A percentile compares a stretch with the other conserved stretches of the same genome.
These are phyloP conservation scores for Probosciger aterrimus DNA, from an alignment of 2,113 vertebrate species.

Conservation along the genomic window DNA sequence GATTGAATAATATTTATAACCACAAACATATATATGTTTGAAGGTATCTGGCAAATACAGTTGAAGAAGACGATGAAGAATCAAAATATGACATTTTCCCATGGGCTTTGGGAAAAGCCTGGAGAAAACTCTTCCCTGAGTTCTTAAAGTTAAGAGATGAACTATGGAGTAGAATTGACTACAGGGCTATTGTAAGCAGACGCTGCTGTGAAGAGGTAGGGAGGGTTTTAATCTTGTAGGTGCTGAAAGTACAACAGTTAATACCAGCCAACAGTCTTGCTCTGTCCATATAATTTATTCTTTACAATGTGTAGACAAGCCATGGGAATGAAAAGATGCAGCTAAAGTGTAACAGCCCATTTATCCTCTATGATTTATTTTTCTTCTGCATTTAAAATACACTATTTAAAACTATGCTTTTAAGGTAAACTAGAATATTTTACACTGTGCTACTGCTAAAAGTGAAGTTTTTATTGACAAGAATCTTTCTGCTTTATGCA, in stretches of 20 bases:
- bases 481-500: background rate
- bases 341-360: background rate
- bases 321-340: background rate
- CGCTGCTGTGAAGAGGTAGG: conserved; percentile 95
- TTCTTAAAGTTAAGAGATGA: conserved; percentile 89
- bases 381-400: background rate
- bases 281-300: background rate
- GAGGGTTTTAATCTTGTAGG: background rate
- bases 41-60: conserved; percentile 95
- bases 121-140: conserved; percentile 85
- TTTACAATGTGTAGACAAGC: background rate
- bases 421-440: background rate
- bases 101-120: conserved; percentile 92
- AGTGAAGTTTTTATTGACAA: background rate
- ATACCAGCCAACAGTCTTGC: background rate
- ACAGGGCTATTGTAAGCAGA: conserved; percentile 92
- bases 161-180: conserved; percentile 90
- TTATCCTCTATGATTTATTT: background rate
- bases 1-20: background rate
- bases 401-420: background rate
- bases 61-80: conserved; percentile 97
- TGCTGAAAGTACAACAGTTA: background rate
- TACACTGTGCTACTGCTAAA: background rate
- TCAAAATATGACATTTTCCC: conserved; percentile 95
- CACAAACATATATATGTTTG: conserved; percentile 29